Base-by-base conservation (phyloP, 2,797 vertebrate species). In the Steatocranus sp. region DNA sequence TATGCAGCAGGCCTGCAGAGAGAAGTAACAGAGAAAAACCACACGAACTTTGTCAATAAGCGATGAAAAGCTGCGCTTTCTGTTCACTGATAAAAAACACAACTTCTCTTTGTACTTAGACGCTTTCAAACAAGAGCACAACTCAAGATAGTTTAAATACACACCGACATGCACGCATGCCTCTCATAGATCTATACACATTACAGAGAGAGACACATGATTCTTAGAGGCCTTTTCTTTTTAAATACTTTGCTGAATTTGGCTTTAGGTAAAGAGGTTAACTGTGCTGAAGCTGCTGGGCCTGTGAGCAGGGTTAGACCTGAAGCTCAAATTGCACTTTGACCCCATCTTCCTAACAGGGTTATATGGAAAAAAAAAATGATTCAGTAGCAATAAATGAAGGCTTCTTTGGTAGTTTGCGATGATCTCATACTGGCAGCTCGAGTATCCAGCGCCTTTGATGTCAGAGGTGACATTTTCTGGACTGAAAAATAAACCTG, bases 31-130 rank as follows among this genome's bases (percentile, higher is more conserved):
- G 38, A 92, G 68, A 88, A 86, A 91, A 93, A 90, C 82, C 89
- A 90, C 93, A 94, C 50, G 7, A 30, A 84, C 15, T 49, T 75
- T 58, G 91, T 90, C 79, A 87, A 87, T 86, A 91, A 87, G 86
- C 58, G 38, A 74, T 77, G 75, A 89, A 92, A 91, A 87, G 75
- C 76, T 23, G 66, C 54, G 30, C 17, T 85, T 87, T 85, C 74
- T 83, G 83, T 79, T 89, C 79, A 79, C 81, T 25, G 75, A 89
- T 88, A 78, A 88, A 92, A 32, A 61, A 93, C 91, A 87, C 81
- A 93, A 53, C 20, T 36, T 32, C 63, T 76, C 53, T 73, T 73
- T 58, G 15, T 74, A 34, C 80, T 46, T 7, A 36, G 51, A 73
- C 11, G 74, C 66, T 46, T 50, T 30, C n/a, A 66, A 68, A 75